Evolutionary conservation across 2,113 vertebrate genomes (phyloP).

Genomic region (Xenopus borealis): DNA sequence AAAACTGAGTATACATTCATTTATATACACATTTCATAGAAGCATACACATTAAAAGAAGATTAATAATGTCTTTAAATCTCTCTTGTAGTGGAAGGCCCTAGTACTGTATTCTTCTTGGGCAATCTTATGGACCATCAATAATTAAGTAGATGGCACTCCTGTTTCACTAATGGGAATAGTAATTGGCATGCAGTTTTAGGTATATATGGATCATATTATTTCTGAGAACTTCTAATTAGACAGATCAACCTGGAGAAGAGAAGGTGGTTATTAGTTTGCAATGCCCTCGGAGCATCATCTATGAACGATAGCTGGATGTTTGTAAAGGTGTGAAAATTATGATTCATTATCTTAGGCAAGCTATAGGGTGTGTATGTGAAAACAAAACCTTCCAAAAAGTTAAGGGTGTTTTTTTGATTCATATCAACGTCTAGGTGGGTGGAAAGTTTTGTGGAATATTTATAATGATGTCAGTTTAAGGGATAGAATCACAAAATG

Average conservation of each 20-base stretch:
- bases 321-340: conserved; percentile 34
- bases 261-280: conserved; percentile 23
- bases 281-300: conserved; percentile 20
- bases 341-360: conserved; percentile 52
- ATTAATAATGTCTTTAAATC: too few relatives aligned
- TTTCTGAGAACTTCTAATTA: neutral
- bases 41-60: too few relatives aligned
- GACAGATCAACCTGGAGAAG: neutral
- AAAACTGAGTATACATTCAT: too few relatives aligned
- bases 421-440: conserved; percentile 35
- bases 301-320: conserved; percentile 32
- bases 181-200: neutral
- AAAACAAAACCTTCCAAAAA: conserved; percentile 46
- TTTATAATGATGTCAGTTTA: neutral
- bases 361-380: conserved; percentile 55
- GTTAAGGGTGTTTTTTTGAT: conserved; percentile 39
- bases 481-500: neutral
- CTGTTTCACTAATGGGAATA: neutral
- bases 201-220: neutral
- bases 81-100: too few relatives aligned
- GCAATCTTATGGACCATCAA: too few relatives aligned
- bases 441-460: conserved; percentile 2
- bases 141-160: conserved; percentile 14
- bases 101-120: too few relatives aligned
- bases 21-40: too few relatives aligned